Evolutionary conservation across 2,797 vertebrate species (phyloP), one percentile per base, ranked within the genome.

Genomic region (Loriculus beryllinus): DNA sequence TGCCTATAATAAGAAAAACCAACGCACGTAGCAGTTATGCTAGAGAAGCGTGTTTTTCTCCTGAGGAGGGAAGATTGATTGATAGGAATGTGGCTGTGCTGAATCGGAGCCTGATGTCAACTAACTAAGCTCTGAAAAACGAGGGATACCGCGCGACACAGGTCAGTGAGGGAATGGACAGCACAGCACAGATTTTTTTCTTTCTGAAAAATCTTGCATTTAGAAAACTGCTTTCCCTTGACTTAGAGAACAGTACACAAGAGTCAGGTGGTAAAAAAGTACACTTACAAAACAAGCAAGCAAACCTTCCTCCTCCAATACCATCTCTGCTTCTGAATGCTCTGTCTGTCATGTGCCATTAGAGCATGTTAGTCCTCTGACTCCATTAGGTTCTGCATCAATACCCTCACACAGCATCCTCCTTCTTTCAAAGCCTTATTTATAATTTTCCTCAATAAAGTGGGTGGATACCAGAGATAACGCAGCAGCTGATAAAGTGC

Each of bases 381-480:
- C 17, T 57, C 47, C 28, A 7, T 49, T 6, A 3, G 63, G 31
- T 13, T 82, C 39, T 63, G 39, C 4, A 19, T 42, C 56, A 69
- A 10, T 82, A 37, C 26, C 43, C 51, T 19, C 65, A 48, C 1
- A 8, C 21, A 63, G 6, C 63, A 83, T 25, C 59, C 56, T 76
- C 23, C 63, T 79, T 86, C 67, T 75, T 51, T 40, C 37, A 18
- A 42, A 63, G 6, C 8, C 59, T 88, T 51, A 5, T 16, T 80
- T 90, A 59, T 49, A 69, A 69, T 82, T 94, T 90, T 91, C 60
- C 75, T 87, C 56, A 49, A 1, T 51, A 78, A 88, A 59, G 81
- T 92, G 74, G 43, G 75, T 64, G 70, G 88, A 67, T 23, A 72
- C 17, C 74, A 72, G 47, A 76, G 83, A 52, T 20, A 57, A 80